Percentiles rank a stretch among this genome's conserved stretches.
Evolutionary conservation across 2,113 vertebrate species (phyloP).

Genomic region (Toxotes chatareus): DNA sequence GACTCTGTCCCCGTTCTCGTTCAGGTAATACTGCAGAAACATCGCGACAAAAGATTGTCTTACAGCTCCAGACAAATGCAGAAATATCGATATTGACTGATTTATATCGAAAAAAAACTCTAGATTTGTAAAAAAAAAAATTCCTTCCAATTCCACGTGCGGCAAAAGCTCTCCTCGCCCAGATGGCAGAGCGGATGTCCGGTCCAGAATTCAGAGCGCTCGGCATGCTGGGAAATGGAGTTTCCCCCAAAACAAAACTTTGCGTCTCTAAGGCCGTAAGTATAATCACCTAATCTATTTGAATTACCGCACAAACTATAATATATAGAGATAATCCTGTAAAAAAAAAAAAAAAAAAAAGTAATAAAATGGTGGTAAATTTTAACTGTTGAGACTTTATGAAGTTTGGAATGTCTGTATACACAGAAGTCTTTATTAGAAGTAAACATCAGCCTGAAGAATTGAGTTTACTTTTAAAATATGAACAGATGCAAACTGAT

Average conservation of each 20-base stretch:
- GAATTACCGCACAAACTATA: too few relatives aligned
- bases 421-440: not conserved
- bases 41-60: constrained; percentile 63
- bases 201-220: not conserved
- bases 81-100: not conserved
- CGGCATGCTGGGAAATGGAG: constrained; percentile 59
- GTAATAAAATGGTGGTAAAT: too few relatives aligned
- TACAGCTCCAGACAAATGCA: not conserved
- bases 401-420: constrained; percentile 9
- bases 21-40: constrained; percentile 90
- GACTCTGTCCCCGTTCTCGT: constrained; percentile 87
- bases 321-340: too few relatives aligned
- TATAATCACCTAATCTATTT: too few relatives aligned
- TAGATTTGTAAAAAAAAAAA: not conserved
- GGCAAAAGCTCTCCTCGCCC: rapidly evolving
- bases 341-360: too few relatives aligned
- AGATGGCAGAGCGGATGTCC: constrained; percentile 45
- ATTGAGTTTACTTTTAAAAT: constrained; percentile 28
- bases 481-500: not conserved
- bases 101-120: not conserved
- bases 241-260: not conserved
- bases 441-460: not conserved
- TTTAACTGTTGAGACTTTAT: not conserved
- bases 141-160: constrained; percentile 50
- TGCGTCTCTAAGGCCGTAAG: too few relatives aligned